phyloP scores from a whole-genome alignment of 2,113 vertebrate species.

The Sinocyclocheilus anophthalmus region DNA sequence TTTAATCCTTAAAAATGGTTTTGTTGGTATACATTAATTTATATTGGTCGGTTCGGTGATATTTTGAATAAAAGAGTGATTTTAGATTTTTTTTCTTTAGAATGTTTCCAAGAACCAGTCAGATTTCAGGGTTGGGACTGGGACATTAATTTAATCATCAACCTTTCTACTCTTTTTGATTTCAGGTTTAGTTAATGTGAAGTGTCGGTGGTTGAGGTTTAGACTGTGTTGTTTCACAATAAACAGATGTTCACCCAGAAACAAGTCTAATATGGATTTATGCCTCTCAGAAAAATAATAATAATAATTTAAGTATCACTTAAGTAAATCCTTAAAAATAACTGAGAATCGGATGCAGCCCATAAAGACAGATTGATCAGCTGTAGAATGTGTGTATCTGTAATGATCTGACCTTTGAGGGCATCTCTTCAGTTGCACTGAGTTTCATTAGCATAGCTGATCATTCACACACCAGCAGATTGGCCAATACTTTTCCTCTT shows the following conservation, averaged over 20 bases:
- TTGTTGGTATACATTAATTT: no score
- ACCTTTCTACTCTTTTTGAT: background rate
- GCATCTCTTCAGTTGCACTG: slow-evolving; percentile 19
- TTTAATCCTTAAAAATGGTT: no score
- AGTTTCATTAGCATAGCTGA: slow-evolving; percentile 37
- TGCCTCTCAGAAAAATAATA: background rate
- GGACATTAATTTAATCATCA: background rate
- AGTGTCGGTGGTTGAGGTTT: background rate
- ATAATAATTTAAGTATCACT: no score
- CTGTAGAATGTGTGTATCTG: slow-evolving; percentile 5
- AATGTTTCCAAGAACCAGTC: no score
- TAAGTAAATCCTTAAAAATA: background rate
- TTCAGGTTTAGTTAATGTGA: background rate
- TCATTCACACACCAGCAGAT: slow-evolving; percentile 31
- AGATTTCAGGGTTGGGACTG: background rate
- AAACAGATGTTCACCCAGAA: no score
- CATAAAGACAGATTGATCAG: slow-evolving; percentile 47
- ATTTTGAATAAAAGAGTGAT: no score
- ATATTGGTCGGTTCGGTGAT: no score
- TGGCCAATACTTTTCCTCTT: slow-evolving; percentile 21
- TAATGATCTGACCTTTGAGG: slow-evolving; percentile 48
- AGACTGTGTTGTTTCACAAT: background rate
- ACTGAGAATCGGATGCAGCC: background rate
- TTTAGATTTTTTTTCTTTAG: no score
- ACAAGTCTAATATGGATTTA: background rate